Evolutionary conservation across 2,888 invertebrate genomes (phyloP).

Genomic region (Beris chalybata): DNA sequence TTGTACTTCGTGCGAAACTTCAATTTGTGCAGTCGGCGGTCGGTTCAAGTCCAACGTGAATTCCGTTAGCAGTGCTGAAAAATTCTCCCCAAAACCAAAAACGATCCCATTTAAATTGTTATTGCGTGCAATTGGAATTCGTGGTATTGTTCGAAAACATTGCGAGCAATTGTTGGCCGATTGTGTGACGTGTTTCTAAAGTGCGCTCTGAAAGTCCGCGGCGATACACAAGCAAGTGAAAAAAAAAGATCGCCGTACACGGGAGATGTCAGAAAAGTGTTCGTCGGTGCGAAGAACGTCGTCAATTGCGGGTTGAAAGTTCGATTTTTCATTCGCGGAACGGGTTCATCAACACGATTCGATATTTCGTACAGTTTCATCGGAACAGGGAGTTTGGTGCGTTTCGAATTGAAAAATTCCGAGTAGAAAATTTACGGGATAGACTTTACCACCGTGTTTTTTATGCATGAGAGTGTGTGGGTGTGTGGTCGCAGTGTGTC

Average conservation of each 20-base stretch:
- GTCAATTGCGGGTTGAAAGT: not conserved
- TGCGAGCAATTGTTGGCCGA: too few relatives aligned
- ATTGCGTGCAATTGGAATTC: too few relatives aligned
- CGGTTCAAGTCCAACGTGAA: too few relatives aligned
- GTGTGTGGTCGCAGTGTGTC: slow-evolving; percentile 22
- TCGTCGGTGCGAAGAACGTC: slow-evolving; percentile 1
- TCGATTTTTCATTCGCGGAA: not conserved
- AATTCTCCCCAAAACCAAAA: too few relatives aligned
- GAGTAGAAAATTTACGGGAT: not conserved
- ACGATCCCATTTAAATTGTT: too few relatives aligned
- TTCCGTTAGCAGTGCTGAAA: too few relatives aligned
- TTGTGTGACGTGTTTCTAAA: not conserved
- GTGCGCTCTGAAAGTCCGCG: too few relatives aligned
- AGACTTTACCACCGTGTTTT: slow-evolving; percentile 15
- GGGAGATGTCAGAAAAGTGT: slow-evolving; percentile 22
- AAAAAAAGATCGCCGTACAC: not conserved
- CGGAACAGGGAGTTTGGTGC: not conserved
- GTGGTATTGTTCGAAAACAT: too few relatives aligned
- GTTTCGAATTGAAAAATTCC: slow-evolving; percentile 4
- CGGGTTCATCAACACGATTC: not conserved
- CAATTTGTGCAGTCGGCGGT: slow-evolving; percentile 3
- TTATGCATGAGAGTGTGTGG: slow-evolving; percentile 22
- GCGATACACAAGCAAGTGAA: too few relatives aligned
- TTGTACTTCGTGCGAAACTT: slow-evolving; percentile 6
- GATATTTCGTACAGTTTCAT: not conserved